Conservation (phyloP, 2,113 vertebrate species). For the Fukomys damarensis region DNA sequence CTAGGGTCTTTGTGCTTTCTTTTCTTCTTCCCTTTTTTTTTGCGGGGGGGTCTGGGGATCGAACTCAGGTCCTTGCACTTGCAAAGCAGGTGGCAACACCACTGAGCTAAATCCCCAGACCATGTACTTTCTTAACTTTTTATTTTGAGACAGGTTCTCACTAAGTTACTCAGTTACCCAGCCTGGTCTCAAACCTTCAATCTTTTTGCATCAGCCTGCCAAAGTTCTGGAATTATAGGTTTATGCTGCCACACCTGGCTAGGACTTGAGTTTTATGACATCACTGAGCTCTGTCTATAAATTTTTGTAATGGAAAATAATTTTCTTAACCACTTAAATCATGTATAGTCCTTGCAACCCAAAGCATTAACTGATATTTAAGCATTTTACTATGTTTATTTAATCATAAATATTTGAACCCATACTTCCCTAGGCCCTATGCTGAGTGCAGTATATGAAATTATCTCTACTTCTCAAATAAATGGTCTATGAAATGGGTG, state of each 20-base stretch:
- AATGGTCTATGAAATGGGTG: not conserved
- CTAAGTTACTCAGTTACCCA: not conserved
- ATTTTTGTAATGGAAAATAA: not conserved
- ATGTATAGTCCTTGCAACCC: constrained; percentile 12
- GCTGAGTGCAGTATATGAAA: not conserved
- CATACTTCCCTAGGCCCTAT: not conserved
- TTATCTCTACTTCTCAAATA: not conserved
- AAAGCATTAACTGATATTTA: not conserved
- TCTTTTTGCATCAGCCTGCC: not conserved
- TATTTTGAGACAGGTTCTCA: not conserved
- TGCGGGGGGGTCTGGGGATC: no score
- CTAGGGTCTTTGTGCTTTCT: no score
- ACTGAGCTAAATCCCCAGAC: not conserved
- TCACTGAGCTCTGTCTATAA: not conserved
- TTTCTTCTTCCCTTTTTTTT: no score
- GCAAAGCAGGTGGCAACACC: no score
- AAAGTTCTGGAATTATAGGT: not conserved
- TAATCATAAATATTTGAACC: not conserved
- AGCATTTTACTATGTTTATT: not conserved
- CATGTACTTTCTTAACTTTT: not conserved
- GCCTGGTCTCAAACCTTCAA: not conserved
- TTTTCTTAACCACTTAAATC: not conserved
- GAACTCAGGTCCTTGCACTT: no score
- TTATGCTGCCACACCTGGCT: not conserved
- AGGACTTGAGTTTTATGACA: not conserved